Conservation (phyloP, 2,888 invertebrate species). For the Ophion ellenae region DNA sequence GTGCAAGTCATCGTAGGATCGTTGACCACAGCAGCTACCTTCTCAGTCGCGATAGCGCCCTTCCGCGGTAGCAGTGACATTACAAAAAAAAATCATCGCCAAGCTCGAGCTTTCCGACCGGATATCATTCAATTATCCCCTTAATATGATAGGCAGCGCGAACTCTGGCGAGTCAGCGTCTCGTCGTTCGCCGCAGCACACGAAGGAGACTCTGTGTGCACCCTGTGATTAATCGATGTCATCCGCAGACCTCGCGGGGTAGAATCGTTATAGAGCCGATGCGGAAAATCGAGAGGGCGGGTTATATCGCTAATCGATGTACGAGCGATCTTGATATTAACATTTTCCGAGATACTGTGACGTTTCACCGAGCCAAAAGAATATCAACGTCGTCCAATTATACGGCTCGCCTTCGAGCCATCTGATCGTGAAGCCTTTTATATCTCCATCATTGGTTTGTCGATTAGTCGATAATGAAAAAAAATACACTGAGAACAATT, state of each 20-base stretch:
- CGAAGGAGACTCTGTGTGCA: constrained; percentile 64
- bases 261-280: constrained; percentile 20
- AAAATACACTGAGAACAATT: neutral
- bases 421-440: neutral
- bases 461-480: neutral
- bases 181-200: constrained; percentile 82
- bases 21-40: constrained; percentile 75
- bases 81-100: constrained; percentile 73
- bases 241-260: constrained; percentile 78
- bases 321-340: neutral
- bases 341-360: neutral
- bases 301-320: constrained; percentile 9
- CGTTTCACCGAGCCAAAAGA: neutral
- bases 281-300: constrained; percentile 20
- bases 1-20: constrained; percentile 81
- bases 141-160: constrained; percentile 79
- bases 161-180: constrained; percentile 81
- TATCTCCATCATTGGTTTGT: neutral
- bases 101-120: constrained; percentile 79
- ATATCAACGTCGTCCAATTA: neutral
- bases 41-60: constrained; percentile 39
- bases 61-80: constrained; percentile 76
- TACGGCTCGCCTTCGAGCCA: neutral
- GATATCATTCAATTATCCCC: constrained; percentile 83
- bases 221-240: constrained; percentile 83